Percentiles rank a stretch among this genome's conserved stretches.
These are phyloP conservation scores for Mastomys coucha DNA, from an alignment of 2,113 vertebrate genomes.

Conservation along the genomic window DNA sequence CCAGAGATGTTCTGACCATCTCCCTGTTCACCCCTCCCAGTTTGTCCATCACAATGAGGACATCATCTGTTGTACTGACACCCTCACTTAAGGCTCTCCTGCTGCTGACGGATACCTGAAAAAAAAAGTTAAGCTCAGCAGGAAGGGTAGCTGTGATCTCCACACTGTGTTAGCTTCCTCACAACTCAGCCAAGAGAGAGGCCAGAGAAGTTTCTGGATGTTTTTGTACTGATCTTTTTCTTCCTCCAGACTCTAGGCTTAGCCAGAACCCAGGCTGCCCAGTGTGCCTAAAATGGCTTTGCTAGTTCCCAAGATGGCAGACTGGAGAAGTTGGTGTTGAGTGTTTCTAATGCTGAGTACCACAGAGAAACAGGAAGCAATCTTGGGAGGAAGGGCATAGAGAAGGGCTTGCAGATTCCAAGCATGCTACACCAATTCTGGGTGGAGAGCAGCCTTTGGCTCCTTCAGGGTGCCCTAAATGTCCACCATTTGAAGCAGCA, in stretches of 20 bases:
- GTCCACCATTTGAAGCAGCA: constrained; percentile 50
- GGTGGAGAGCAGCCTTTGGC: constrained; percentile 33
- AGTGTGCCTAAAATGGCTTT: background rate
- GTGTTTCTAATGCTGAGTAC: background rate
- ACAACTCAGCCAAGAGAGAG: background rate
- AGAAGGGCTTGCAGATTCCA: background rate
- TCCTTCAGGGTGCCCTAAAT: background rate
- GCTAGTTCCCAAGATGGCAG: background rate
- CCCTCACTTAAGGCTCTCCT: background rate
- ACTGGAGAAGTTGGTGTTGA: background rate
- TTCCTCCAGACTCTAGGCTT: background rate
- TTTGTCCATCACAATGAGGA: background rate
- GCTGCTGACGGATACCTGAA: background rate
- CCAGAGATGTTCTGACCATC: background rate
- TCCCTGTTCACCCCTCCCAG: background rate
- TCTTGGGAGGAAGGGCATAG: background rate
- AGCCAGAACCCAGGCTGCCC: background rate
- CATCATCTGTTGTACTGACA: background rate
- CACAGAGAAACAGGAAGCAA: background rate
- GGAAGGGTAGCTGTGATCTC: background rate
- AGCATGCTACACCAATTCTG: background rate
- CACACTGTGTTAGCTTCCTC: background rate
- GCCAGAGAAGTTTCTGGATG: background rate
- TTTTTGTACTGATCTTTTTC: background rate
- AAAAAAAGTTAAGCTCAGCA: background rate